phyloP scores from a whole-genome alignment of 2,797 vertebrate genomes.

The Sternotherus odoratus region DNA sequence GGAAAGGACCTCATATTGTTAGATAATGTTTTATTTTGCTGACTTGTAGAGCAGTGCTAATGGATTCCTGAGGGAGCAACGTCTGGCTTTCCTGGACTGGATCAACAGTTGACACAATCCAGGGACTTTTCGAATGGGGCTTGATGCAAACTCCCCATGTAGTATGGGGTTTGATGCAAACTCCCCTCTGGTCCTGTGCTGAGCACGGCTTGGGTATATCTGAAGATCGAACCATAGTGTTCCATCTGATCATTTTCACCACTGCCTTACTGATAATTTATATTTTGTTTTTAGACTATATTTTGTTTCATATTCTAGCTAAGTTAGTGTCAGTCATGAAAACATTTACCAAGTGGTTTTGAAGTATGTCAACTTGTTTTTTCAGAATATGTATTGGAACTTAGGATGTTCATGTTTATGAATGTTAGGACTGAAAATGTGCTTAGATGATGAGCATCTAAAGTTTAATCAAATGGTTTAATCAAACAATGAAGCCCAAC shows the following conservation, averaged over 20 bases:
- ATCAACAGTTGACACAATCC: not conserved
- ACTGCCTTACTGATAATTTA: not conserved
- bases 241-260: not conserved
- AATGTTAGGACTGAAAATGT: constrained; percentile 85
- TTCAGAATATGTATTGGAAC: constrained; percentile 52
- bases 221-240: not conserved
- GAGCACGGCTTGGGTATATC: not conserved
- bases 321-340: not conserved
- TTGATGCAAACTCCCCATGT: not conserved
- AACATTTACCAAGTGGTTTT: not conserved
- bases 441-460: constrained; percentile 87
- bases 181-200: not conserved
- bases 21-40: not conserved
- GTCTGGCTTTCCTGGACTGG: not conserved
- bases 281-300: not conserved
- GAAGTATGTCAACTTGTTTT: constrained; percentile 26
- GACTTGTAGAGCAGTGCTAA: not conserved
- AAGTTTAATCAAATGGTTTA: constrained; percentile 85
- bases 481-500: constrained; percentile 77
- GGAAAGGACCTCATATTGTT: not conserved
- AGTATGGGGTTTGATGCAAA: too few species aligned
- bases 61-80: not conserved
- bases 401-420: constrained; percentile 44
- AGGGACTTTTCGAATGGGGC: not conserved
- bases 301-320: not conserved